phyloP scores from a whole-genome alignment of 2,888 invertebrate species.

The Coecobrya sp. region DNA sequence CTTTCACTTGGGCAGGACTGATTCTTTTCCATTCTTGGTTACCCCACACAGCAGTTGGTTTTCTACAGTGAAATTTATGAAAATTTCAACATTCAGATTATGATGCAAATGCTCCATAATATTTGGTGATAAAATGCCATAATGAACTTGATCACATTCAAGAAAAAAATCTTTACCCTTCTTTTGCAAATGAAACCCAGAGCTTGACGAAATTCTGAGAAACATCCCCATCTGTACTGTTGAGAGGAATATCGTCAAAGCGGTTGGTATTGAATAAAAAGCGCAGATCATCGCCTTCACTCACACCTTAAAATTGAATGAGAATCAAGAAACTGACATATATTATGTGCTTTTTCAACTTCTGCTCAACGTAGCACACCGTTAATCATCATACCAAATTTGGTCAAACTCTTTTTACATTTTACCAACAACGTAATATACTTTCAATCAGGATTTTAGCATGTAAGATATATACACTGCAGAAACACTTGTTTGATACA shows the following conservation, averaged over 20 bases:
- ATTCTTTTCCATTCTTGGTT: conserved; percentile 83
- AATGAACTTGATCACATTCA: neutral
- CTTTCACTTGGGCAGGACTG: conserved; percentile 83
- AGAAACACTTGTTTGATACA: neutral
- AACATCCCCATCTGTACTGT: conserved; percentile 78
- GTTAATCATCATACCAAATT: conserved; percentile 58
- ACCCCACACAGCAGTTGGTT: conserved; percentile 83
- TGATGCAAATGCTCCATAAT: neutral
- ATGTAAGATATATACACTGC: too few relatives aligned
- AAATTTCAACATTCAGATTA: neutral
- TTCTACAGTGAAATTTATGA: conserved; percentile 56
- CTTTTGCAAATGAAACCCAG: conserved; percentile 84
- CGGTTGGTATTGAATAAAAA: conserved; percentile 84
- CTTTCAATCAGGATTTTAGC: conserved; percentile 7
- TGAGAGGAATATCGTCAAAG: conserved; percentile 73
- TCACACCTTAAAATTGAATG: conserved; percentile 80
- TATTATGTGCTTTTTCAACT: conserved; percentile 25
- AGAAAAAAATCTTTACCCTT: conserved; percentile 81
- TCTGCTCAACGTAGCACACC: conserved; percentile 30
- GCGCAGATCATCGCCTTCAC: conserved; percentile 86
- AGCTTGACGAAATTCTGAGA: conserved; percentile 84
- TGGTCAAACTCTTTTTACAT: conserved; percentile 46
- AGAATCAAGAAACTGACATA: conserved; percentile 34
- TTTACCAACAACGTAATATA: conserved; percentile 9
- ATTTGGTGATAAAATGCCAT: neutral